Conservation (phyloP, 2,888 invertebrate species). For the Mellilla xanthometata region DNA sequence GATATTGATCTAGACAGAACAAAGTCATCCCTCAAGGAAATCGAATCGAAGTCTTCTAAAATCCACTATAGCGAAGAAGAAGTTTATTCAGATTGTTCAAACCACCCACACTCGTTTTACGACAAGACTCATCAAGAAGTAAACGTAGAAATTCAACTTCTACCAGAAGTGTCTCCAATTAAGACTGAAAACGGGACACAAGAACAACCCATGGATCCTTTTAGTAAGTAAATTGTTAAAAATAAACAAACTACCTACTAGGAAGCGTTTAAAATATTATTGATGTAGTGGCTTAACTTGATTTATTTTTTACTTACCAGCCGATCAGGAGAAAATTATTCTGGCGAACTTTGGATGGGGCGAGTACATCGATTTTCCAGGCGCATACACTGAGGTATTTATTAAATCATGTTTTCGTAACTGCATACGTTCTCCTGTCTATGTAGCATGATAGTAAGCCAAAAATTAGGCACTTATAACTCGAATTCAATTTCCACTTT, state of each 20-base stretch:
- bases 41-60: too few species aligned
- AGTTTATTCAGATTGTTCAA: conserved; percentile 7
- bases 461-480: too few species aligned
- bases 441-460: too few species aligned
- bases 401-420: too few species aligned
- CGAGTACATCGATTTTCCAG: conserved; percentile 8
- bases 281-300: background rate
- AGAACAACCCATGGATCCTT: conserved; percentile 6
- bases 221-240: too few species aligned
- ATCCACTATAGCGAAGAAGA: conserved; percentile 3
- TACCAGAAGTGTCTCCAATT: conserved; percentile 1
- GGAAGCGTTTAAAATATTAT: background rate
- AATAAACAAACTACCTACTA: too few species aligned
- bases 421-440: too few species aligned
- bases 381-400: background rate
- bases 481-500: too few species aligned
- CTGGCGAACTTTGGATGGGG: conserved; percentile 17
- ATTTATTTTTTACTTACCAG: conserved; percentile 9
- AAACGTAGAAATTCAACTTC: conserved; percentile 2
- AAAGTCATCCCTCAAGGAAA: too few species aligned
- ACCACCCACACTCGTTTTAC: conserved; percentile 3
- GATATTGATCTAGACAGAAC: too few species aligned
- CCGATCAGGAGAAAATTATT: conserved; percentile 15
- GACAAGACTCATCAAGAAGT: conserved; percentile 4
- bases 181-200: background rate